phyloP scores from a whole-genome alignment of 2,888 invertebrate species.

The Hyles lineata region DNA sequence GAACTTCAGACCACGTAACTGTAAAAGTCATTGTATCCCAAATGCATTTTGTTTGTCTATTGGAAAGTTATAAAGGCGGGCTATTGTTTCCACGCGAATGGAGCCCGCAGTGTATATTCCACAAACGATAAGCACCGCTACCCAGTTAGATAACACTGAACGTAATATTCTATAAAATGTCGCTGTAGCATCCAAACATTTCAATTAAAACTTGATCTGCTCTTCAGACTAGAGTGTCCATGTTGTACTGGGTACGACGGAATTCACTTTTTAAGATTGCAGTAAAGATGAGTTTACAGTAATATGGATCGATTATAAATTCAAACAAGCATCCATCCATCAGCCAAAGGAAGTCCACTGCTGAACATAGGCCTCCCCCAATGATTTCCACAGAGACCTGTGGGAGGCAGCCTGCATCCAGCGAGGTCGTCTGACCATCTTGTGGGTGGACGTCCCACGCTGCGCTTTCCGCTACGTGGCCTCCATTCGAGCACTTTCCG shows the following conservation, averaged over 20 bases:
- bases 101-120: slow-evolving; percentile 14
- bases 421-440: too few relatives aligned
- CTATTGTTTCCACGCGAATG: slow-evolving; percentile 7
- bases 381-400: too few relatives aligned
- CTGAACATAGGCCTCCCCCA: too few relatives aligned
- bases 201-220: slow-evolving; percentile 70
- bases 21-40: slow-evolving; percentile 9
- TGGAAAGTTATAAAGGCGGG: slow-evolving; percentile 20
- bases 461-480: too few relatives aligned
- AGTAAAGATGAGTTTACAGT: background rate
- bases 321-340: too few relatives aligned
- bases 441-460: too few relatives aligned
- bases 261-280: background rate
- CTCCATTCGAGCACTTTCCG: too few relatives aligned
- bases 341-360: too few relatives aligned
- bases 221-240: slow-evolving; percentile 46
- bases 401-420: too few relatives aligned
- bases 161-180: slow-evolving; percentile 66
- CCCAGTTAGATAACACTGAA: slow-evolving; percentile 19
- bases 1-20: background rate
- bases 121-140: slow-evolving; percentile 16
- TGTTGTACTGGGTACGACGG: background rate
- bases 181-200: slow-evolving; percentile 63
- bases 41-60: slow-evolving; percentile 23
- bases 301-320: too few relatives aligned